Percentiles rank a stretch among this genome's conserved stretches.
These are phyloP conservation scores for Orycteropus afer DNA, from an alignment of 2,113 vertebrate genomes.

Conservation along the genomic window DNA sequence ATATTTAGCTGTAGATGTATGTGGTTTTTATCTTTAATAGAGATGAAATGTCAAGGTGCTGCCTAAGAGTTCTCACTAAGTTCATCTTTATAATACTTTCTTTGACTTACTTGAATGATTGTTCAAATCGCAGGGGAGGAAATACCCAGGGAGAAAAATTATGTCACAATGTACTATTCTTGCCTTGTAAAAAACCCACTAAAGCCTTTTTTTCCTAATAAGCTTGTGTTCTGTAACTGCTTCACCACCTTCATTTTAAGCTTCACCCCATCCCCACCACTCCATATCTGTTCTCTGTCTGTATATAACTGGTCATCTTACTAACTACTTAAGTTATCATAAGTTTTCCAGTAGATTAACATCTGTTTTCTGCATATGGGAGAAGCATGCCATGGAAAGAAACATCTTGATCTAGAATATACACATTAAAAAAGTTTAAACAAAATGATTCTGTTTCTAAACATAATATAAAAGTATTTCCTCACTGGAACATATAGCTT, in stretches of 20 bases:
- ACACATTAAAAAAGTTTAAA: conserved; percentile 60
- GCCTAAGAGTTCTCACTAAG: neutral
- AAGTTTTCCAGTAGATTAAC: conserved; percentile 38
- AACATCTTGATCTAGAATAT: conserved; percentile 15
- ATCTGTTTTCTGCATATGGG: conserved; percentile 47
- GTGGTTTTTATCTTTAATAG: conserved; percentile 30
- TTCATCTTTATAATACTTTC: conserved; percentile 22
- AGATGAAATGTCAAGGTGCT: neutral
- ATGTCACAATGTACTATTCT: neutral
- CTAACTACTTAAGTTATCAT: conserved; percentile 9
- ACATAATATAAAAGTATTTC: conserved; percentile 45
- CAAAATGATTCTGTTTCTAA: conserved; percentile 53
- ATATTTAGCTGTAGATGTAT: neutral
- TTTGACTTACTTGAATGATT: conserved; percentile 2
- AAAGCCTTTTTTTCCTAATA: neutral
- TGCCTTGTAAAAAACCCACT: neutral
- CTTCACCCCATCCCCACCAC: neutral
- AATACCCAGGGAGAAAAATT: conserved; percentile 25
- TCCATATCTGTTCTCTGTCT: neutral
- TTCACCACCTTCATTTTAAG: neutral
- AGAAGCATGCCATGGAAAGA: conserved; percentile 45
- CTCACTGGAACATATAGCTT: conserved; percentile 23
- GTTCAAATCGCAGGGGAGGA: neutral
- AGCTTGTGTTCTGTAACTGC: neutral
- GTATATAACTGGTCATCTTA: conserved; percentile 16